A percentile compares a stretch with the other conserved stretches of the same genome.
Evolutionary conservation across 2,113 vertebrate species (phyloP).

Genomic region (Abramis brama): DNA sequence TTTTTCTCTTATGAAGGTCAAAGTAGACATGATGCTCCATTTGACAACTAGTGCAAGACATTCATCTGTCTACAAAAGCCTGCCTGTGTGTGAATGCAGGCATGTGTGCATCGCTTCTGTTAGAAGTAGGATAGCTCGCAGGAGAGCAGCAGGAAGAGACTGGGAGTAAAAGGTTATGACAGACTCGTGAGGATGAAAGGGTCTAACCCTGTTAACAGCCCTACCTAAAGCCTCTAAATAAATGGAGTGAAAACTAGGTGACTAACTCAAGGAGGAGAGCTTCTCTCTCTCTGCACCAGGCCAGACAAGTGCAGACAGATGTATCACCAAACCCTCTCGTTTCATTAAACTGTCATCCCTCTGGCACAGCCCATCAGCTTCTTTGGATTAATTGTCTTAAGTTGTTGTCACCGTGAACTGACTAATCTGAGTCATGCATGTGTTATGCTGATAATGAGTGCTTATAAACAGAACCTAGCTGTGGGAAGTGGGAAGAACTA

Average conservation of each 20-base stretch:
- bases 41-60: slow-evolving; percentile 65
- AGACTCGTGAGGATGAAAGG: slow-evolving; percentile 45
- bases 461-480: slow-evolving; percentile 32
- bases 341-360: slow-evolving; percentile 19
- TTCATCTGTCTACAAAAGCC: slow-evolving; percentile 46
- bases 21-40: slow-evolving; percentile 59
- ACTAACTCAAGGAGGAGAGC: slow-evolving; percentile 24
- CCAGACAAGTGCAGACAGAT: slow-evolving; percentile 22
- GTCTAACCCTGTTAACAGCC: slow-evolving; percentile 44
- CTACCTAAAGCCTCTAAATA: slow-evolving; percentile 53
- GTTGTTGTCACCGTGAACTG: slow-evolving; percentile 35
- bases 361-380: slow-evolving; percentile 31
- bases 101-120: slow-evolving; percentile 5
- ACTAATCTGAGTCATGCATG: slow-evolving; percentile 43
- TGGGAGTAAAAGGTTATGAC: slow-evolving; percentile 47
- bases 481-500: not conserved
- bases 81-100: slow-evolving; percentile 18
- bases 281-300: slow-evolving; percentile 16
- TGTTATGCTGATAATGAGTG: slow-evolving; percentile 35
- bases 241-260: slow-evolving; percentile 53
- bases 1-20: slow-evolving; percentile 55
- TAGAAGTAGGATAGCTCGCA: slow-evolving; percentile 61
- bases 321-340: slow-evolving; percentile 12
- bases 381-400: slow-evolving; percentile 47
- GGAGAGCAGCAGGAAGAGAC: slow-evolving; percentile 43